Evolutionary conservation across 2,797 vertebrate species (phyloP).

Genomic region (Chiroxiphia lanceolata): DNA sequence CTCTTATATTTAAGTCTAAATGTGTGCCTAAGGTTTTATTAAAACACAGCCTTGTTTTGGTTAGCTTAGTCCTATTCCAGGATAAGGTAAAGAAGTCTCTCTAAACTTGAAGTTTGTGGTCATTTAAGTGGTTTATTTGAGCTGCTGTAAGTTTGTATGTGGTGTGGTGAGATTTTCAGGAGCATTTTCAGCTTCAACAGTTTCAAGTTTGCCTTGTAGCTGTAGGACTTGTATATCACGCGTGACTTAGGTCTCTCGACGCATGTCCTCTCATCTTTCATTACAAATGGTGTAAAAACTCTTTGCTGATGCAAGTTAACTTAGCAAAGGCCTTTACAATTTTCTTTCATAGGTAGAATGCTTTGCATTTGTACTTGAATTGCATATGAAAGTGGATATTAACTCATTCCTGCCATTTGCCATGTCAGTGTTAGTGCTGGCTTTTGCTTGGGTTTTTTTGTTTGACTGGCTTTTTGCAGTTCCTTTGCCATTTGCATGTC

Average conservation of each 20-base stretch:
- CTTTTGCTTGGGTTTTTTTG: background rate
- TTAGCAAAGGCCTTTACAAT: background rate
- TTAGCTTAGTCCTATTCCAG: background rate
- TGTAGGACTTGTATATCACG: accelerated
- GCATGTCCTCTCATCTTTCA: accelerated
- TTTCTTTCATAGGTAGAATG: background rate
- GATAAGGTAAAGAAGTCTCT: accelerated
- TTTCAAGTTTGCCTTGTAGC: background rate
- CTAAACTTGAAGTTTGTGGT: background rate
- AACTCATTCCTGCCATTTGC: accelerated
- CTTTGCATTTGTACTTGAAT: background rate
- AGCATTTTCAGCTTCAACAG: accelerated
- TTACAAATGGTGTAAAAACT: background rate
- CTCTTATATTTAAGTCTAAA: background rate
- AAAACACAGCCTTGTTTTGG: background rate
- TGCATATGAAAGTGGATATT: background rate
- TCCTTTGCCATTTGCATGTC: background rate
- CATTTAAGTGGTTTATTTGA: background rate
- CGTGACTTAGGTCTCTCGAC: accelerated
- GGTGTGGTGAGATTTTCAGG: background rate
- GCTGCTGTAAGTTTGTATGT: background rate
- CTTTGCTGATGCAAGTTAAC: background rate
- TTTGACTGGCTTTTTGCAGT: background rate
- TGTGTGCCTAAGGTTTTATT: background rate
- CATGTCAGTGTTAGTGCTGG: background rate